Conservation (phyloP, 2,888 invertebrate genomes). For the Gerris lacustris region DNA sequence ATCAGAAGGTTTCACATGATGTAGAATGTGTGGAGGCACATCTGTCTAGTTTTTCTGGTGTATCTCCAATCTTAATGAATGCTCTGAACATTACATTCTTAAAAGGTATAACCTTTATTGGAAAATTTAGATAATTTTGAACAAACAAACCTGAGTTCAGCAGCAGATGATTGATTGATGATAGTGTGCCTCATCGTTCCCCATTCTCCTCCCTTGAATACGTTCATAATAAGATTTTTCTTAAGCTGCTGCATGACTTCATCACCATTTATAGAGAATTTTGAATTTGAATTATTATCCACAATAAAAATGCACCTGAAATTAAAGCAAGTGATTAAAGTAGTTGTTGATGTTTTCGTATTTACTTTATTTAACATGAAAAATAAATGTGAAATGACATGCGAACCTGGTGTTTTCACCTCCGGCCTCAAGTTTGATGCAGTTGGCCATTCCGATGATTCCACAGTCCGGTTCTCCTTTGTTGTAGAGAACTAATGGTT, state of each 20-base stretch:
- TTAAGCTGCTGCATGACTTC: conserved; percentile 50
- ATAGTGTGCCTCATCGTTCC: conserved; percentile 66
- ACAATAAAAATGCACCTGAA: conserved; percentile 50
- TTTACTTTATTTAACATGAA: not conserved
- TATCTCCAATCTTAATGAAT: no score
- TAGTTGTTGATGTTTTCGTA: not conserved
- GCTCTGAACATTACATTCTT: no score
- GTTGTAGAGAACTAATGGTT: conserved; percentile 55
- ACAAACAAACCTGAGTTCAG: not conserved
- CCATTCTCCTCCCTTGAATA: conserved; percentile 62
- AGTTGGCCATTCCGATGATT: conserved; percentile 77
- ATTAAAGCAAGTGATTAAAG: conserved; percentile 1
- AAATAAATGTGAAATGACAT: not conserved
- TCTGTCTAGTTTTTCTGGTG: no score
- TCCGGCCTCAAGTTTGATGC: conserved; percentile 76
- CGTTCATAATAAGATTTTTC: conserved; percentile 75
- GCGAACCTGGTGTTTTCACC: conserved; percentile 56
- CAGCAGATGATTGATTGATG: not conserved
- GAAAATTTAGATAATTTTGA: no score
- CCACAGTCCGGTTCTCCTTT: conserved; percentile 59
- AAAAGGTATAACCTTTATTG: no score
- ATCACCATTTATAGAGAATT: conserved; percentile 47
- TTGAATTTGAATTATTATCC: conserved; percentile 44
- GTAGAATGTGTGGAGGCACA: no score
- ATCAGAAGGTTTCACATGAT: no score